Evolutionary conservation across 2,888 invertebrate genomes (phyloP).

Genomic region (Hoplodrina ambigua): DNA sequence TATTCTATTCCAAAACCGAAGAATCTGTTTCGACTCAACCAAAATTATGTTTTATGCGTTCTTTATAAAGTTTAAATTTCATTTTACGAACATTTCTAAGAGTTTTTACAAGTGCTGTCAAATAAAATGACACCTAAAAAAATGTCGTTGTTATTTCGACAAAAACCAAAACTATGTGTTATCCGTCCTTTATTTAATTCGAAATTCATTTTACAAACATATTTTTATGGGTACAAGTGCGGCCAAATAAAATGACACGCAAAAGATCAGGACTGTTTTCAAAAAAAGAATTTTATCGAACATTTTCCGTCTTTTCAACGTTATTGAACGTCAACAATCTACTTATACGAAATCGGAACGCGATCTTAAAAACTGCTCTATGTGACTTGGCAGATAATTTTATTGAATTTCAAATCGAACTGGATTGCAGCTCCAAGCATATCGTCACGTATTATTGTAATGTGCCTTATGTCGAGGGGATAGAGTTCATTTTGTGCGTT

Average conservation of each 20-base stretch:
- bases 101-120: constrained; percentile 14
- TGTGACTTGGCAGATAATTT: constrained; percentile 67
- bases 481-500: constrained; percentile 62
- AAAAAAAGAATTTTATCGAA: neutral
- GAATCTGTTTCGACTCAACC: constrained; percentile 6
- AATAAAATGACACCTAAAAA: constrained; percentile 21
- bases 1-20: neutral
- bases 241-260: constrained; percentile 22
- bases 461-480: constrained; percentile 38
- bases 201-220: neutral
- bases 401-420: constrained; percentile 66
- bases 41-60: neutral
- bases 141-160: constrained; percentile 6
- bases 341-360: constrained; percentile 48
- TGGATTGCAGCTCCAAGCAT: constrained; percentile 64
- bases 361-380: constrained; percentile 56
- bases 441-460: constrained; percentile 63
- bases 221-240: constrained; percentile 1
- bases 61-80: neutral
- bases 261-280: neutral
- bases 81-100: neutral
- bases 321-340: constrained; percentile 42
- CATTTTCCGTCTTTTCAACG: constrained; percentile 28
- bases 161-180: neutral
- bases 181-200: too few relatives aligned